A percentile compares a stretch with the other conserved stretches of the same genome.
phyloP scores from a whole-genome alignment of 2,888 invertebrate species.

The Lasioglossum lativentre region DNA sequence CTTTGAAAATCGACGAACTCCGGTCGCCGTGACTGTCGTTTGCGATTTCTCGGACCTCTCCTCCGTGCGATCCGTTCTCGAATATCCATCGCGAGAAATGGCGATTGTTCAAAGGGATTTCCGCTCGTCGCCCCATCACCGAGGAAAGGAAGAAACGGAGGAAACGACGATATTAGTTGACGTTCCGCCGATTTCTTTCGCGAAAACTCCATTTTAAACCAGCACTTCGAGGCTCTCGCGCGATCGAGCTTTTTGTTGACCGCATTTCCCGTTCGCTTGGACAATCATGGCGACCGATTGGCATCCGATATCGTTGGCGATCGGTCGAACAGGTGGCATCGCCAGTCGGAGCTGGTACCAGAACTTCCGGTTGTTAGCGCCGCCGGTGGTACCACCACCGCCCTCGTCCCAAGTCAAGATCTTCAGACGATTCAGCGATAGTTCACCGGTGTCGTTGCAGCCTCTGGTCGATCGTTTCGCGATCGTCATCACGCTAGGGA shows the following conservation, averaged over 20 bases:
- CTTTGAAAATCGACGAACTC: neutral
- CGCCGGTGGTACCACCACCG: conserved; percentile 39
- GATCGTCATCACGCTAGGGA: conserved; percentile 82
- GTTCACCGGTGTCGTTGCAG: conserved; percentile 84
- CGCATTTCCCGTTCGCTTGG: conserved; percentile 77
- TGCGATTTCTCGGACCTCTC: neutral
- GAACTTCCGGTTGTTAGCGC: conserved; percentile 86
- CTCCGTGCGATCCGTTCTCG: neutral
- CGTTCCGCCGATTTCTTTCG: neutral
- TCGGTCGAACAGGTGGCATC: conserved; percentile 86
- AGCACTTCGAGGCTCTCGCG: conserved; percentile 83
- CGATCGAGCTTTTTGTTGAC: conserved; percentile 81
- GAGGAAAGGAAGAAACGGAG: conserved; percentile 1
- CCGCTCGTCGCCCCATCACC: neutral
- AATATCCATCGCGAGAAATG: neutral
- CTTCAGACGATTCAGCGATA: conserved; percentile 74
- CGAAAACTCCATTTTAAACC: conserved; percentile 71
- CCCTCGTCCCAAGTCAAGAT: conserved; percentile 77
- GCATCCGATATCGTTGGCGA: conserved; percentile 69
- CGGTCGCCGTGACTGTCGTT: conserved; percentile 4
- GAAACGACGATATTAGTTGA: conserved; percentile 7
- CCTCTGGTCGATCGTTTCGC: conserved; percentile 85
- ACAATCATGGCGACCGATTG: conserved; percentile 83
- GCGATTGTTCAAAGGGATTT: neutral
- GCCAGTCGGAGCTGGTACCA: conserved; percentile 89